These are phyloP conservation scores for Prionailurus bengalensis DNA, from an alignment of 2,113 vertebrate genomes.

Conservation along the genomic window DNA sequence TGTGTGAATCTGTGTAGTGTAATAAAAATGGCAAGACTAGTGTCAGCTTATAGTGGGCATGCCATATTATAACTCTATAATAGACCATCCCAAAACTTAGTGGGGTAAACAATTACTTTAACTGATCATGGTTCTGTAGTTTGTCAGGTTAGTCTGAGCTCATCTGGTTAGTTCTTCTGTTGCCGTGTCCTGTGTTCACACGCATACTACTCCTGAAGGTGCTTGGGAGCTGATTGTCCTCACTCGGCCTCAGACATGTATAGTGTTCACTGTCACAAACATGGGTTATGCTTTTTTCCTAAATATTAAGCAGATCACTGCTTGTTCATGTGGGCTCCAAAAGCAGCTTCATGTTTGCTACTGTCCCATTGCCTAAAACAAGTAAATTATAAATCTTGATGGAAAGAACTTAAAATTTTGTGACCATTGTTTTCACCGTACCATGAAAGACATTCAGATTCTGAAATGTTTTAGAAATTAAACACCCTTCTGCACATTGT, in stretches of 20 bases:
- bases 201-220: no score
- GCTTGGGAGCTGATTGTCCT: neutral
- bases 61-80: no score
- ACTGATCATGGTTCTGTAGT: neutral
- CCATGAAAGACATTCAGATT: neutral
- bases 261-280: neutral
- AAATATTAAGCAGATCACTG: neutral
- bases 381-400: neutral
- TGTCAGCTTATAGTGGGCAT: neutral
- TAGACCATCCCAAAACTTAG: neutral
- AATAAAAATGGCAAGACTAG: neutral
- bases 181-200: neutral
- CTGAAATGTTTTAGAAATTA: neutral
- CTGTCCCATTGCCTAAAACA: neutral
- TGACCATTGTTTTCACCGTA: neutral
- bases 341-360: neutral
- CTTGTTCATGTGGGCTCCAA: neutral
- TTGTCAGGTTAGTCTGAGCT: neutral
- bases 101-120: neutral
- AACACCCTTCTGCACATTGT: neutral
- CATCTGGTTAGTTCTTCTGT: neutral
- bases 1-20: neutral
- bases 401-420: neutral
- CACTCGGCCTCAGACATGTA: neutral
- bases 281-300: neutral